Base-by-base conservation (phyloP, 2,888 invertebrate species). In the Phortica magna region DNA sequence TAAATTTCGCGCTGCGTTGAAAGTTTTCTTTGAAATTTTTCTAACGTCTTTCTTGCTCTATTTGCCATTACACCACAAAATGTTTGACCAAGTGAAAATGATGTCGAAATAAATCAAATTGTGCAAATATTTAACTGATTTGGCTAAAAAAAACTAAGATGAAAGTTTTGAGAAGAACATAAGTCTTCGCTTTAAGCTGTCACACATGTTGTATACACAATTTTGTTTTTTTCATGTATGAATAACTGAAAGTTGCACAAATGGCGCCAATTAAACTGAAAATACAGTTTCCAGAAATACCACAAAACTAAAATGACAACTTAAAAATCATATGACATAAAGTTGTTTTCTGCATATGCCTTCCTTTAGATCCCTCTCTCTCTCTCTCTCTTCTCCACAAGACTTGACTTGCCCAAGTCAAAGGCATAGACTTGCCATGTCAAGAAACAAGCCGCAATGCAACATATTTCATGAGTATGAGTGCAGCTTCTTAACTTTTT, bases 261-360 rank as follows among this genome's bases (percentile, higher is more conserved):
- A 68, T 43, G 10, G 19, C 39, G 70, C 39, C 70, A 71, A 71
- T 71, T 71, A 71, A 71, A 71, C 22, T 43, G 70, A 22, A 55
- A 39, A 71, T 71, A 6, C 31, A 14, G 70, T 71, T 55, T 22
- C 19, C 61, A 61, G 5, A 61, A 61, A 61, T 31, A 14, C 61
- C 61, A 61, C 61, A 61, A 61, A 61, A 61, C 22, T 61, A 61
- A 61, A 61, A 61, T 61, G 61, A n/a, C 19, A 12, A 61, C 22
- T 22, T 61, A 22, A 61, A 61, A 61, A 48, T 31, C 31, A 31
- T 31, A 31, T 31, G 31, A 31, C 31, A 31, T 31, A 31, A 31
- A 31, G 31, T 31, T 31, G 31, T 4, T 31, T 4, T 31, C 31
- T 31, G 31, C 31, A 31, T 31, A 31, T 31, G 31, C 31, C 31